These are phyloP conservation scores for Cerastoderma edule DNA, from an alignment of 2,888 invertebrate species.

Conservation along the genomic window DNA sequence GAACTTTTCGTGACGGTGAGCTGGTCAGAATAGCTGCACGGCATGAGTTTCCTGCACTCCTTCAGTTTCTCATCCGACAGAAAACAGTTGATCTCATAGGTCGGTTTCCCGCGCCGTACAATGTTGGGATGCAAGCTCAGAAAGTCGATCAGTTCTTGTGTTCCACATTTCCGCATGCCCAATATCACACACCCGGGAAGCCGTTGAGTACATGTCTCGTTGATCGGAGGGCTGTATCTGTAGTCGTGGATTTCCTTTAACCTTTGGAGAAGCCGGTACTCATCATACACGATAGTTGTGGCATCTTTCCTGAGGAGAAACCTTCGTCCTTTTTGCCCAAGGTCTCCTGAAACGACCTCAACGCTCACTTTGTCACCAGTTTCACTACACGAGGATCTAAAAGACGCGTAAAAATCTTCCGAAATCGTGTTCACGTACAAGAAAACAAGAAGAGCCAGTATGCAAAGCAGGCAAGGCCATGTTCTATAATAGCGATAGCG, in stretches of 20 bases:
- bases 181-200: conserved; percentile 32
- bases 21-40: conserved; percentile 94
- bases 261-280: neutral
- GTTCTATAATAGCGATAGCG: too few species aligned
- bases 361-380: too few species aligned
- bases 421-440: too few species aligned
- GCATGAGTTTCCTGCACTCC: conserved; percentile 91
- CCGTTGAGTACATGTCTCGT: conserved; percentile 23
- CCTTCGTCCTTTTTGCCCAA: too few species aligned
- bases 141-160: conserved; percentile 37
- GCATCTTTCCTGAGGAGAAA: too few species aligned
- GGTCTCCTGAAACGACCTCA: too few species aligned
- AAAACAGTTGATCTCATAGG: conserved; percentile 38
- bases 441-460: too few species aligned
- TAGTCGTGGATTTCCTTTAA: conserved; percentile 9
- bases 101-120: conserved; percentile 27
- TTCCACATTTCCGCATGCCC: conserved; percentile 35
- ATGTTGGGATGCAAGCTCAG: conserved; percentile 34
- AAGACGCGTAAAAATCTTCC: too few species aligned
- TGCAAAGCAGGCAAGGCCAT: too few species aligned
- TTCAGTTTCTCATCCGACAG: conserved; percentile 2
- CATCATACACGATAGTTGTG: conserved; percentile 12
- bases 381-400: too few species aligned
- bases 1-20: conserved; percentile 98
- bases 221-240: conserved; percentile 8